Evolutionary conservation across 2,888 invertebrate genomes (phyloP).

Genomic region (Opisthograptis luteolata): DNA sequence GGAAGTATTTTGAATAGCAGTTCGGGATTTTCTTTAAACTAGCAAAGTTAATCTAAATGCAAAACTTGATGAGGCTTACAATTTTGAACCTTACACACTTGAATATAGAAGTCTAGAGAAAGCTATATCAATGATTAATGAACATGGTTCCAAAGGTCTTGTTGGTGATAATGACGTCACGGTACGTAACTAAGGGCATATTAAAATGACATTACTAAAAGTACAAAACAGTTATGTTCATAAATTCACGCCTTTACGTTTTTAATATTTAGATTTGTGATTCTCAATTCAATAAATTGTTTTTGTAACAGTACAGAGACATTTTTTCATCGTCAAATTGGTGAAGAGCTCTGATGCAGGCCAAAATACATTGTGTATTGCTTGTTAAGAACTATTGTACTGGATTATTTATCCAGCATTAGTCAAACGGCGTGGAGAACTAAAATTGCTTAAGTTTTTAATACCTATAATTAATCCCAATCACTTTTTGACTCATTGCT

Average conservation of each 20-base stretch:
- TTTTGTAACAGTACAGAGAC: neutral
- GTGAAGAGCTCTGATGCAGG: too few species aligned
- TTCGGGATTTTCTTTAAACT: conserved; percentile 43
- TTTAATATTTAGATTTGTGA: conserved; percentile 54
- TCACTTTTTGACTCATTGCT: too few species aligned
- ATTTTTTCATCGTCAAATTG: too few species aligned
- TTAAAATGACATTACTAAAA: conserved; percentile 81
- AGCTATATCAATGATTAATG: neutral
- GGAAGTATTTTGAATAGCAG: conserved; percentile 53
- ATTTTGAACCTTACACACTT: conserved; percentile 38
- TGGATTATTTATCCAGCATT: too few species aligned
- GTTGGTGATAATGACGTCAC: conserved; percentile 77
- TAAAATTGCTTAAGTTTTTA: too few species aligned
- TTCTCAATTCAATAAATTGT: conserved; percentile 35
- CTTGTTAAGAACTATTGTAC: too few species aligned
- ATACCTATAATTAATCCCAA: too few species aligned
- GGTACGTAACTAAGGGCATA: conserved; percentile 65
- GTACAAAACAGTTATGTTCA: conserved; percentile 66
- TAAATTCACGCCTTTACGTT: conserved; percentile 68
- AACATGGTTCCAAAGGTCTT: conserved; percentile 16
- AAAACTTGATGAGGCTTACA: neutral
- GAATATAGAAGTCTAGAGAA: conserved; percentile 4
- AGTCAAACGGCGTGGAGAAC: too few species aligned
- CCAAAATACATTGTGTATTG: too few species aligned
- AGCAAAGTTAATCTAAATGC: conserved; percentile 20